phyloP scores from a whole-genome alignment of 2,113 vertebrate species.

The Gracilinanus agilis region DNA sequence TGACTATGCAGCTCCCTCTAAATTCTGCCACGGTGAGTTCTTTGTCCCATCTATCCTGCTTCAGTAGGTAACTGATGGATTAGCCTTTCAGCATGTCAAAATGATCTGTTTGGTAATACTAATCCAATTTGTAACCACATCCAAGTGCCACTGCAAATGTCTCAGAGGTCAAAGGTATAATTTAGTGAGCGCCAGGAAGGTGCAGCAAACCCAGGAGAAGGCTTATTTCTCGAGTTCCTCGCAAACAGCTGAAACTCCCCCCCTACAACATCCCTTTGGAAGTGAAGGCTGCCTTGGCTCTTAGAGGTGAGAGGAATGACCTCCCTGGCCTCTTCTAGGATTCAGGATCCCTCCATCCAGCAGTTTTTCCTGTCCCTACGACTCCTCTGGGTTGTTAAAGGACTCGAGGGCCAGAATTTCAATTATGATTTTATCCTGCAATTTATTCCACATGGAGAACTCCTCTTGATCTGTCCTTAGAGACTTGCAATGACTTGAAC shows the following conservation, averaged over 20 bases:
- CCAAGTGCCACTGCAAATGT: conserved; percentile 46
- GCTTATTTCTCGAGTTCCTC: conserved; percentile 57
- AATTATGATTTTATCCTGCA: conserved; percentile 7
- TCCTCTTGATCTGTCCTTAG: background rate
- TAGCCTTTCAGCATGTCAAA: conserved; percentile 45
- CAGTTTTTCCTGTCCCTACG: conserved; percentile 26
- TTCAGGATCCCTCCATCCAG: conserved; percentile 38
- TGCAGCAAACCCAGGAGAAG: conserved; percentile 45
- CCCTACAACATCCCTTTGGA: background rate
- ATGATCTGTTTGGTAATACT: conserved; percentile 41
- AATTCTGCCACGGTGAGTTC: conserved; percentile 3
- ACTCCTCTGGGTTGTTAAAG: background rate
- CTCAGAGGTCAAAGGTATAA: conserved; percentile 60
- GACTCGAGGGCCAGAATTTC: background rate
- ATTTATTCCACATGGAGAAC: conserved; percentile 21
- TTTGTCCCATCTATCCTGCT: background rate
- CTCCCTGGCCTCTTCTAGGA: conserved; percentile 7
- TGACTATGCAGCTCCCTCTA: background rate
- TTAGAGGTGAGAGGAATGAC: conserved; percentile 37
- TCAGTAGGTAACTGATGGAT: conserved; percentile 46
- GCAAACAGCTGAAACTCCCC: conserved; percentile 42
- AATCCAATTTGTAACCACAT: conserved; percentile 64
- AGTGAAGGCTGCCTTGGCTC: background rate
- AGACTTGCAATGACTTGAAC: background rate
- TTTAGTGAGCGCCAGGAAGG: conserved; percentile 62